These are phyloP conservation scores for Acanthaster planci DNA, from an alignment of 35 echinoderm and acorn worm genomes.

Conservation along the genomic window DNA sequence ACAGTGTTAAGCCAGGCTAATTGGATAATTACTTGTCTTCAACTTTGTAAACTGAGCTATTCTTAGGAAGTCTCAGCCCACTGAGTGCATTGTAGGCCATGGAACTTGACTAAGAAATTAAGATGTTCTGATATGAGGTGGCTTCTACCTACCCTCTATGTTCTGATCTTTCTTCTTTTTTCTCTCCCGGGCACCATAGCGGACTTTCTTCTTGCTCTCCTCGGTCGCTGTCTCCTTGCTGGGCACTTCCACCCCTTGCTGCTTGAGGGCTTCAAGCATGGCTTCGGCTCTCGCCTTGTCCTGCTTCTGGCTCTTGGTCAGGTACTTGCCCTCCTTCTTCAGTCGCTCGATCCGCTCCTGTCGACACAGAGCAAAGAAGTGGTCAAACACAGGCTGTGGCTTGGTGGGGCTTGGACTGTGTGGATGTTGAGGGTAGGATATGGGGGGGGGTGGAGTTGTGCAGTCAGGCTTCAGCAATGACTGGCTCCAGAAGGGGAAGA, in stretches of 20 bases:
- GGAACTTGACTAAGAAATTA: background rate
- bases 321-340: slow-evolving; percentile 83
- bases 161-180: slow-evolving; percentile 59
- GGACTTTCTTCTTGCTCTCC: slow-evolving; percentile 43
- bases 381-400: no score
- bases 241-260: slow-evolving; percentile 86
- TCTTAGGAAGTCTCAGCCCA: no score
- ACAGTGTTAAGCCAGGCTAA: no score
- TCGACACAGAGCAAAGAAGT: background rate
- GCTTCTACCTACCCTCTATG: background rate
- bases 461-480: no score
- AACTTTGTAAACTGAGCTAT: no score
- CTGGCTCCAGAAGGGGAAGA: no score
- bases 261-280: slow-evolving; percentile 63
- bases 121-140: background rate
- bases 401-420: no score
- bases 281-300: slow-evolving; percentile 73
- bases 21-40: no score
- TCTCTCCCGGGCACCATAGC: slow-evolving; percentile 52
- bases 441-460: no score
- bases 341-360: slow-evolving; percentile 76
- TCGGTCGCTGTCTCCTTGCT: slow-evolving; percentile 57
- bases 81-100: no score
- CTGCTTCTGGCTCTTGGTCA: slow-evolving; percentile 78
- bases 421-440: no score